A percentile compares a stretch with the other conserved stretches of the same genome.
Conservation (phyloP, 2,888 invertebrate species). For the Pyrocoelia pectoralis region DNA sequence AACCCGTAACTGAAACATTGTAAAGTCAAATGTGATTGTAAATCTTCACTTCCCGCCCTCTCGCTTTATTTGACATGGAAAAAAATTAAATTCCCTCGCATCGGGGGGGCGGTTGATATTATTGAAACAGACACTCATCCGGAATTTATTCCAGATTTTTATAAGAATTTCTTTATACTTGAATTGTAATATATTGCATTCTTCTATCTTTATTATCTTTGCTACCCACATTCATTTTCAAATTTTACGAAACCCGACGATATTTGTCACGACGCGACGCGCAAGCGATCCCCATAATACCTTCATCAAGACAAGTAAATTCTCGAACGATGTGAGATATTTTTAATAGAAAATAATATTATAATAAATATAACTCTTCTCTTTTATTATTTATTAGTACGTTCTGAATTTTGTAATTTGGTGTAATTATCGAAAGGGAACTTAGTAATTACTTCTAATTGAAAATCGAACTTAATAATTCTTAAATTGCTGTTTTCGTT, state of each 20-base stretch:
- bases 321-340: neutral
- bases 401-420: too few species aligned
- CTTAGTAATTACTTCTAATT: too few species aligned
- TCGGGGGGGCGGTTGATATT: slow-evolving; percentile 40
- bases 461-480: too few species aligned
- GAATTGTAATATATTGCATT: slow-evolving; percentile 37
- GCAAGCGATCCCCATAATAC: slow-evolving; percentile 1
- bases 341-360: too few species aligned
- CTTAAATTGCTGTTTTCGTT: too few species aligned
- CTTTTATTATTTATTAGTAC: too few species aligned
- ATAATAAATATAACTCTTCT: too few species aligned
- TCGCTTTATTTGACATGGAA: slow-evolving; percentile 51
- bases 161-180: slow-evolving; percentile 32
- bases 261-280: slow-evolving; percentile 2
- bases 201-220: slow-evolving; percentile 23
- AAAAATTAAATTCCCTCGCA: slow-evolving; percentile 50
- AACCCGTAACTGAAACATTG: slow-evolving; percentile 55
- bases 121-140: slow-evolving; percentile 47
- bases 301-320: neutral
- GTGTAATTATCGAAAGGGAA: too few species aligned
- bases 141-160: slow-evolving; percentile 37
- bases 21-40: slow-evolving; percentile 57
- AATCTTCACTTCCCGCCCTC: slow-evolving; percentile 54
- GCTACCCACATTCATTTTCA: slow-evolving; percentile 3
- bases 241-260: neutral